Conservation (phyloP, 1,140 invertebrate genomes). For the Callitettix versicolor region DNA sequence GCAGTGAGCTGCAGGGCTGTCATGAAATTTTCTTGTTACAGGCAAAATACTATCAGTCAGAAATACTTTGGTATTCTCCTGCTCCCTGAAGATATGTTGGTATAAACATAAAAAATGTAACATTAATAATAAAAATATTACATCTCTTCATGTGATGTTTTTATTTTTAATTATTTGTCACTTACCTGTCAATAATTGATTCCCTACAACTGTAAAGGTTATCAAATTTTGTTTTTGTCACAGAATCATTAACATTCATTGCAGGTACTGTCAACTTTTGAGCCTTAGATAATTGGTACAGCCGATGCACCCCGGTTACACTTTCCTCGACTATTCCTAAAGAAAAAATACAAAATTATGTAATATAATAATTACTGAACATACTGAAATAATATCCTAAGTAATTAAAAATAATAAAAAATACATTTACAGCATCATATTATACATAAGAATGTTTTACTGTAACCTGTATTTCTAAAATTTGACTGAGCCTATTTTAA, state of each 20-base stretch:
- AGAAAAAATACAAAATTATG: constrained; percentile 31
- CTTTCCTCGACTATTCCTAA: constrained; percentile 97
- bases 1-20: too few species aligned
- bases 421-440: background rate
- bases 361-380: background rate
- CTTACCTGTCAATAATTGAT: constrained; percentile 80
- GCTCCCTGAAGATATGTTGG: too few species aligned
- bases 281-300: constrained; percentile 92
- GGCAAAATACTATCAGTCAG: too few species aligned
- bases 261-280: constrained; percentile 92
- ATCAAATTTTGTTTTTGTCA: constrained; percentile 99
- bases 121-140: constrained; percentile 25
- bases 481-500: too few species aligned
- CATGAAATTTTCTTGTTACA: too few species aligned
- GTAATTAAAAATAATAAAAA: background rate
- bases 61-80: too few species aligned
- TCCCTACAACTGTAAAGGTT: constrained; percentile 88
- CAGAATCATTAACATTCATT: constrained; percentile 98
- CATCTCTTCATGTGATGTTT: too few species aligned
- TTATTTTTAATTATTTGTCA: too few species aligned
- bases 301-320: constrained; percentile 90
- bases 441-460: background rate
- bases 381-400: background rate
- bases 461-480: too few species aligned
- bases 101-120: background rate